Conservation (phyloP, 2,797 vertebrate genomes). For the Netta rufina region DNA sequence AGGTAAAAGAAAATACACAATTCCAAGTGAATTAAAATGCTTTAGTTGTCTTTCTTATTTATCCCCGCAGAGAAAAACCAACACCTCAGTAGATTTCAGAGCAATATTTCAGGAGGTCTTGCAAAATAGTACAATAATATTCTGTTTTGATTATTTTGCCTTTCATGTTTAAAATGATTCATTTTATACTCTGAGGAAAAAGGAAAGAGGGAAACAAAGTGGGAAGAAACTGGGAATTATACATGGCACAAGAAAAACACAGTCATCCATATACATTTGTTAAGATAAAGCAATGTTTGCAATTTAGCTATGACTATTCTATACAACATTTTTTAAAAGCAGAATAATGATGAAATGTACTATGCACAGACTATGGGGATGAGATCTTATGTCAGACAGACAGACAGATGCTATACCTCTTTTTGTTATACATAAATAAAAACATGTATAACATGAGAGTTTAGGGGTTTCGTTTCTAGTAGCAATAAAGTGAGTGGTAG, state of each 20-base stretch:
- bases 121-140: not conserved
- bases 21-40: not conserved
- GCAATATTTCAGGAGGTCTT: not conserved
- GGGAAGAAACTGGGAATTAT: not conserved
- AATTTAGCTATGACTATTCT: not conserved
- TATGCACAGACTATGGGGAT: not conserved
- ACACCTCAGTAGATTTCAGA: not conserved
- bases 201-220: not conserved
- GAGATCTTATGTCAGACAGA: not conserved
- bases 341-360: not conserved
- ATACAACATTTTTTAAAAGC: not conserved
- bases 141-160: not conserved
- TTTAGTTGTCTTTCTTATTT: not conserved
- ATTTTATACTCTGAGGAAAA: not conserved
- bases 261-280: not conserved
- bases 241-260: not conserved
- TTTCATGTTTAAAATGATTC: not conserved
- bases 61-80: not conserved
- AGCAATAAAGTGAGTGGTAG: conserved; percentile 55
- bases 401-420: not conserved
- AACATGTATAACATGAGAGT: not conserved
- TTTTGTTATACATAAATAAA: not conserved
- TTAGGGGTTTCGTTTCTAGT: not conserved
- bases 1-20: not conserved
- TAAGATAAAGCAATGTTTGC: not conserved